phyloP scores from a whole-genome alignment of 2,113 vertebrate genomes.

The Scortum barcoo region DNA sequence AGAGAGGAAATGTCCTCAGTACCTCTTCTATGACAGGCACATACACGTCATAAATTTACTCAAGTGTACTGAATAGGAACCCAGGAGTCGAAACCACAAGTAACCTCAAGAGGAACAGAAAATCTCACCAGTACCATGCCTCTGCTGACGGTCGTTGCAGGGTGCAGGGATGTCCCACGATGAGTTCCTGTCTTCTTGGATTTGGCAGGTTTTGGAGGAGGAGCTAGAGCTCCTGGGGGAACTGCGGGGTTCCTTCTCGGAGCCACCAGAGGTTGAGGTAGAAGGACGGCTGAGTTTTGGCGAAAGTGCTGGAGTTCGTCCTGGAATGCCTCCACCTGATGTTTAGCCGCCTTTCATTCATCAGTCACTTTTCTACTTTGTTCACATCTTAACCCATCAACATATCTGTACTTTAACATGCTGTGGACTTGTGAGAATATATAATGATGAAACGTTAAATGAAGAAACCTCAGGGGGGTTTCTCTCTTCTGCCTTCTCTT shows the following conservation, averaged over 20 bases:
- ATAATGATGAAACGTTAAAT: too few species aligned
- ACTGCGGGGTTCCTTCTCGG: neutral
- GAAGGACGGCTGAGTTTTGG: neutral
- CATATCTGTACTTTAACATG: neutral
- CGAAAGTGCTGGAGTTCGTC: neutral
- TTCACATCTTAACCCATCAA: neutral
- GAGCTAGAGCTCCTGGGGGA: neutral
- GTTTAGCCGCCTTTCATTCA: neutral
- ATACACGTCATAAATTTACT: slow-evolving; percentile 7
- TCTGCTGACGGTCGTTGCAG: neutral
- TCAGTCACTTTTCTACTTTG: neutral
- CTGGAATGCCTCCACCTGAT: neutral
- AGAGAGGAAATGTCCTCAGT: neutral
- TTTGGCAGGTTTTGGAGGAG: neutral
- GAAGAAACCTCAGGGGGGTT: too few species aligned
- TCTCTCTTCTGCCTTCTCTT: too few species aligned
- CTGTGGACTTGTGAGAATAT: too few species aligned
- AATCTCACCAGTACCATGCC: neutral
- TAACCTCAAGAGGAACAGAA: too few species aligned
- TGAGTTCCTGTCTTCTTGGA: neutral
- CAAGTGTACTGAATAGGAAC: too few species aligned
- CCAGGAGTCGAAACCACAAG: too few species aligned
- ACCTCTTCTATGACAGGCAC: neutral
- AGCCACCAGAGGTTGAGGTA: neutral
- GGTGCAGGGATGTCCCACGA: too few species aligned